These are phyloP conservation scores for Vultur gryphus DNA, from an alignment of 2,797 vertebrate genomes.

Conservation along the genomic window DNA sequence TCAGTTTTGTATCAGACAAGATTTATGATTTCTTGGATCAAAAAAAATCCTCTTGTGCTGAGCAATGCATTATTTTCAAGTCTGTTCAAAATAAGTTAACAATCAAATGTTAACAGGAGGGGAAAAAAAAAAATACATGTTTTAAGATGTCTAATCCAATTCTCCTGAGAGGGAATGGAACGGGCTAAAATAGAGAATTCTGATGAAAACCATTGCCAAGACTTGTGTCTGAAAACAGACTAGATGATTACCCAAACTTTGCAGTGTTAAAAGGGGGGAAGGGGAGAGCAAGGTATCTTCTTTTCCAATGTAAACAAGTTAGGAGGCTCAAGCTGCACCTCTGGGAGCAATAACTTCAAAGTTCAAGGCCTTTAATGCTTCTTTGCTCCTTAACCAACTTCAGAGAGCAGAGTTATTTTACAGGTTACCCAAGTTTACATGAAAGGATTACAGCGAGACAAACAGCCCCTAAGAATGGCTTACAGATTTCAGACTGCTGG, in stretches of 20 bases:
- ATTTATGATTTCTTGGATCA: neutral
- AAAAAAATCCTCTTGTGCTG: neutral
- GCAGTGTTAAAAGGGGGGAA: neutral
- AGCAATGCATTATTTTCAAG: neutral
- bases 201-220: neutral
- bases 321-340: neutral
- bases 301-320: neutral
- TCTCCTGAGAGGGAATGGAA: neutral
- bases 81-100: neutral
- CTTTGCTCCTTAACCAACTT: neutral
- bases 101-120: neutral
- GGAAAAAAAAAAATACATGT: neutral
- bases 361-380: conserved; percentile 1
- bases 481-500: neutral
- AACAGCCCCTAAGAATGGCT: neutral
- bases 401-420: neutral
- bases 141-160: neutral
- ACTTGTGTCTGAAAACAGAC: neutral
- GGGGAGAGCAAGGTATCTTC: neutral
- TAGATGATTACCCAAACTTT: neutral
- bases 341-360: neutral
- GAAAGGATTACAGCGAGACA: neutral
- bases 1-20: conserved; percentile 21
- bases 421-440: neutral
- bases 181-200: neutral